A percentile compares a stretch with the other conserved stretches of the same genome.
These are phyloP conservation scores for Nycticorax nycticorax DNA, from an alignment of 2,113 vertebrate species.

Conservation along the genomic window DNA sequence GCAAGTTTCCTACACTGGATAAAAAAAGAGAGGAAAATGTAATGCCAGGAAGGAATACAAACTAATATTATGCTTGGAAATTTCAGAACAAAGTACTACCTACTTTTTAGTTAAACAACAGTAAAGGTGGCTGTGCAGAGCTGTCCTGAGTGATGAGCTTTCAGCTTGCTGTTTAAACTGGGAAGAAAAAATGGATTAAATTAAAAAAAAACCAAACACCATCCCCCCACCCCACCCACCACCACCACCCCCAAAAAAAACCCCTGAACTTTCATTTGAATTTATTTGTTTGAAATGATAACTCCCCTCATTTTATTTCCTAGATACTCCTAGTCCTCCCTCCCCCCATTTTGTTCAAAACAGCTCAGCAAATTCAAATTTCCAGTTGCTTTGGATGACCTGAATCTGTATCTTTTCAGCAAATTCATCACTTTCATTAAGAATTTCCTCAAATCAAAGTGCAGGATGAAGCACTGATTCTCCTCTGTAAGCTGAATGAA, in stretches of 20 bases:
- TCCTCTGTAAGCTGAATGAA: not conserved
- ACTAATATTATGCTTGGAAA: not conserved
- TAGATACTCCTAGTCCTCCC: not conserved
- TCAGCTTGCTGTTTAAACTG: not conserved
- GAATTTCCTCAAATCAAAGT: not conserved
- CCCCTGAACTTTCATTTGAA: not conserved
- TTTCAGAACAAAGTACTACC: not conserved
- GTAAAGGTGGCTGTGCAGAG: not conserved
- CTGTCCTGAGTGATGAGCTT: not conserved
- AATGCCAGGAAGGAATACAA: not conserved
- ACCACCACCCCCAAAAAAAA: too few species aligned
- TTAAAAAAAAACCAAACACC: not conserved
- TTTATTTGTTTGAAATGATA: not conserved
- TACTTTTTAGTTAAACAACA: not conserved
- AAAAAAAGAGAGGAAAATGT: not conserved
- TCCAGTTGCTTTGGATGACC: not conserved
- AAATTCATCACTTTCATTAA: not conserved
- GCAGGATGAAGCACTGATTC: not conserved
- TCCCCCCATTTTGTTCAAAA: not conserved
- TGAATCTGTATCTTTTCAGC: not conserved
- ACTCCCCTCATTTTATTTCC: not conserved
- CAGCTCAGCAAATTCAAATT: not conserved
- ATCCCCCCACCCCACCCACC: not conserved
- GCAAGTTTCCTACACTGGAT: not conserved
- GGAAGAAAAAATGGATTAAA: not conserved